Evolutionary conservation across 30 jellyfish, hydroid and myxozoan genomes (phyloP), one percentile per base, ranked within the genome.

Genomic region (Aurelia sp.): DNA sequence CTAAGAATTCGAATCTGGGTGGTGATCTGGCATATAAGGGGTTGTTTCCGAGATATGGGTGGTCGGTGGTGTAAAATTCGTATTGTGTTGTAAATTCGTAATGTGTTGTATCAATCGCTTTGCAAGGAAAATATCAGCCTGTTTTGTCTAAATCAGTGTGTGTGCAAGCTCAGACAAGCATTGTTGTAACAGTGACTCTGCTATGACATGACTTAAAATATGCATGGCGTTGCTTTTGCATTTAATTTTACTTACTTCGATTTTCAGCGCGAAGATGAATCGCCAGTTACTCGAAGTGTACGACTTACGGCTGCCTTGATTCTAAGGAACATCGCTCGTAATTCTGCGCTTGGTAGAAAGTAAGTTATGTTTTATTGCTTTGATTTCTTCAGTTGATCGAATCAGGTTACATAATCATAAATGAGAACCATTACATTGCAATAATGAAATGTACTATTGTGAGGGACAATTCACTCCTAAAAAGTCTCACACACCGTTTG

Each of bases 201-300:
- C 33, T 27, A 2, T 27, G 33, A 27, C 33, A 27, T 27, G 33
- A 27, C 33, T 27, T 27, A 2, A 27, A 27, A 27, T 27, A 27
- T 27, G 33, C 33, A 71, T 24, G 1, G 18, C 20, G 18, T 6
- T 40, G 69, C 55, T 8, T 15, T 74, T 3, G 22, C 30, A 13
- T 41, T 61, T 3, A 13, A 17, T 55, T 78, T 11, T 57, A 41
- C 7, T 13, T 6, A 5, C 18, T 24, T 89, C 62, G 8, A 52
- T 83, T 62, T 69, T 51, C 67, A 91, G 98, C 86, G 81, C 27
- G 97, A 93, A 83, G 97, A 93, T 58, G 98, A 93, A 72, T 93
- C 98, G 1, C 98, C 98, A 11, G 98, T 93, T 2, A 93, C 98
- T 15, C 72, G 98, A 83, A 93, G 96, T 64, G 94, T 93, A 18